A percentile compares a stretch with the other conserved stretches of the same genome.
phyloP scores from a whole-genome alignment of 2,888 invertebrate species.

The Chaetogeoica ovagalla region DNA sequence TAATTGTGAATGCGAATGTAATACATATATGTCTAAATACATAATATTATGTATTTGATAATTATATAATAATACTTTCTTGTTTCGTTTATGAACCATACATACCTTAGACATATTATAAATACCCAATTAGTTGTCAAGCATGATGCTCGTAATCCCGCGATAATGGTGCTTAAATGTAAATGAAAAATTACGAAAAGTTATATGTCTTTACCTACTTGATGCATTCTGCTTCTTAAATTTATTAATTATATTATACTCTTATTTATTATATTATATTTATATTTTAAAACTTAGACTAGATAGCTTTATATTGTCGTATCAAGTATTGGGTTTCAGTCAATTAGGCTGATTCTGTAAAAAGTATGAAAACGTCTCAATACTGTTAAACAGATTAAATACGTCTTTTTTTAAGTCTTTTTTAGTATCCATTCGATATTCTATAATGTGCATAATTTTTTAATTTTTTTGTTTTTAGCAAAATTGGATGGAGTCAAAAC shows the following conservation, averaged over 20 bases:
- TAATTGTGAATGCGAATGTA: conserved; percentile 30
- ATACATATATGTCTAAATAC: conserved; percentile 4
- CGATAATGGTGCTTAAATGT: conserved; percentile 33
- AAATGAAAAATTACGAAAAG: conserved; percentile 33
- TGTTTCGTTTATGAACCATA: conserved; percentile 18
- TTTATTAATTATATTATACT: conserved; percentile 31
- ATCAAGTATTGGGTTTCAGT: not conserved
- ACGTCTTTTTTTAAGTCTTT: not conserved
- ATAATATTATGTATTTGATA: not conserved
- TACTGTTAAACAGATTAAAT: conserved; percentile 10
- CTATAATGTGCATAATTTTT: not conserved
- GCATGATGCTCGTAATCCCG: conserved; percentile 44
- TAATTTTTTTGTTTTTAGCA: conserved; percentile 66
- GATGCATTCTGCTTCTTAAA: conserved; percentile 40
- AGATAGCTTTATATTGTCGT: conserved; percentile 14
- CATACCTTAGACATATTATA: conserved; percentile 11
- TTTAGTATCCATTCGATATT: not conserved
- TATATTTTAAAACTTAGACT: conserved; percentile 19
- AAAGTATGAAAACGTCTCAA: not conserved
- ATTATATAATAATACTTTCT: conserved; percentile 11
- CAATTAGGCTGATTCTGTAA: not conserved
- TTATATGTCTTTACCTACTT: conserved; percentile 52
- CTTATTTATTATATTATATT: conserved; percentile 27
- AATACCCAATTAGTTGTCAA: conserved; percentile 31
- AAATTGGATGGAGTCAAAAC: conserved; percentile 98